Percentiles rank a stretch among this genome's conserved stretches.
Evolutionary conservation across 2,113 vertebrate genomes (phyloP).

Genomic region (Pygoscelis antarcticus): DNA sequence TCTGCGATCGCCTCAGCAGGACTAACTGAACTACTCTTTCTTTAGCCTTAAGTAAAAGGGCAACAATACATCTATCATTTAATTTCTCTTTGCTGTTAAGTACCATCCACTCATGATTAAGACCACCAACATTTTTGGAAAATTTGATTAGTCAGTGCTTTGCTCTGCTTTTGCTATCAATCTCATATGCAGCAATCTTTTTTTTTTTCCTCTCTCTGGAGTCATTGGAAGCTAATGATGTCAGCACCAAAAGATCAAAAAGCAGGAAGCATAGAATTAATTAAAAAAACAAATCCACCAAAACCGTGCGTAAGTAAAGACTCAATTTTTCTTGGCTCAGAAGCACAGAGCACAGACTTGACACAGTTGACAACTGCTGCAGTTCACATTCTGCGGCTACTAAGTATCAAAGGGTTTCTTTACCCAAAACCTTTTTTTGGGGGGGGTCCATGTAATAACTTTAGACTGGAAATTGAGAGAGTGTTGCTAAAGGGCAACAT

Average conservation of each 20-base stretch:
- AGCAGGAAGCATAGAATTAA: not conserved
- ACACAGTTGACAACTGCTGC: not conserved
- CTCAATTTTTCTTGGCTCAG: not conserved
- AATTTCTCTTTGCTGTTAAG: not conserved
- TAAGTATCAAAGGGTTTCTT: not conserved
- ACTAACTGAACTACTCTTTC: not conserved
- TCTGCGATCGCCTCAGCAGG: fast-evolving
- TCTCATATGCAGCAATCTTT: not conserved
- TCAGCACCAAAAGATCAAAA: not conserved
- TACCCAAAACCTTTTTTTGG: not conserved
- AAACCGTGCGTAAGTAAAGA: not conserved
- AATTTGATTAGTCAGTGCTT: not conserved
- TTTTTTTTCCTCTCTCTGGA: not conserved
- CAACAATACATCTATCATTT: not conserved
- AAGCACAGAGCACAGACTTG: not conserved
- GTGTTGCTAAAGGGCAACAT: not conserved
- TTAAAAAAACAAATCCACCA: not conserved
- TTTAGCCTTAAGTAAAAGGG: not conserved
- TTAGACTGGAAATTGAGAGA: not conserved
- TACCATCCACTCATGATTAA: not conserved
- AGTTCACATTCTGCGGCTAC: not conserved
- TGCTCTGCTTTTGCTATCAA: not conserved
- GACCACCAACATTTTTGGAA: not conserved
- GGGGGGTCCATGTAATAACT: not conserved
- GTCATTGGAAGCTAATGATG: not conserved